Evolutionary conservation across 2,113 vertebrate genomes (phyloP).

Genomic region (Protobothrops flavoviridis): DNA sequence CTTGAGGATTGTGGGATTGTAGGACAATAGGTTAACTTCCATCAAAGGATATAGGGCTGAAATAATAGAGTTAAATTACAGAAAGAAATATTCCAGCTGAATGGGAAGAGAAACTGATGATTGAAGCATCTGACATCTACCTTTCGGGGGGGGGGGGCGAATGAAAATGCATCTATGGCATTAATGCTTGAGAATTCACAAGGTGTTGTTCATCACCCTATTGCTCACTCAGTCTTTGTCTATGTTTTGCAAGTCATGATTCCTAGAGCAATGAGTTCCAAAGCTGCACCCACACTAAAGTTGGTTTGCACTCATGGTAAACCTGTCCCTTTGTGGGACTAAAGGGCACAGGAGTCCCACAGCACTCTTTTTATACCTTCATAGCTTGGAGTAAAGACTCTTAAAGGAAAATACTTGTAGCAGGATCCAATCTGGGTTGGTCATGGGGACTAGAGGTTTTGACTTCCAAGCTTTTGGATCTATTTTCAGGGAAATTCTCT

Average conservation of each 20-base stretch:
- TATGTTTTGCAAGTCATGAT: background rate
- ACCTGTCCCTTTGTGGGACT: background rate
- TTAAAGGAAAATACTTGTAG: too few relatives aligned
- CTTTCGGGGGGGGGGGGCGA: background rate
- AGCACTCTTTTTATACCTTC: slow-evolving; percentile 35
- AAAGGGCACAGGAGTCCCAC: background rate
- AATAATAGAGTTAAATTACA: background rate
- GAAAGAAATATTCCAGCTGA: background rate
- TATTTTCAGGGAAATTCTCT: background rate
- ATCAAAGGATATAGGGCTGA: background rate
- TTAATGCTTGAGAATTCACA: background rate
- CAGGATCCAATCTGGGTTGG: too few relatives aligned
- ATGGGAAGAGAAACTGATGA: background rate
- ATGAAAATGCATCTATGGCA: background rate
- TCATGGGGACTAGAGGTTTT: background rate
- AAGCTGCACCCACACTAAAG: background rate
- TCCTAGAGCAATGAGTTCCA: background rate
- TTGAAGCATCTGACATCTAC: background rate
- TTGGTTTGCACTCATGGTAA: background rate
- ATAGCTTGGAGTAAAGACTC: slow-evolving; percentile 22
- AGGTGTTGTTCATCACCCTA: too few relatives aligned
- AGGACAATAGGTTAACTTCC: background rate
- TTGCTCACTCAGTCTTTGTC: background rate
- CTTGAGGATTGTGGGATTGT: background rate
- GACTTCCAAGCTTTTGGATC: background rate